phyloP scores from a whole-genome alignment of 2,888 invertebrate genomes.

The Drosophila diplacantha region DNA sequence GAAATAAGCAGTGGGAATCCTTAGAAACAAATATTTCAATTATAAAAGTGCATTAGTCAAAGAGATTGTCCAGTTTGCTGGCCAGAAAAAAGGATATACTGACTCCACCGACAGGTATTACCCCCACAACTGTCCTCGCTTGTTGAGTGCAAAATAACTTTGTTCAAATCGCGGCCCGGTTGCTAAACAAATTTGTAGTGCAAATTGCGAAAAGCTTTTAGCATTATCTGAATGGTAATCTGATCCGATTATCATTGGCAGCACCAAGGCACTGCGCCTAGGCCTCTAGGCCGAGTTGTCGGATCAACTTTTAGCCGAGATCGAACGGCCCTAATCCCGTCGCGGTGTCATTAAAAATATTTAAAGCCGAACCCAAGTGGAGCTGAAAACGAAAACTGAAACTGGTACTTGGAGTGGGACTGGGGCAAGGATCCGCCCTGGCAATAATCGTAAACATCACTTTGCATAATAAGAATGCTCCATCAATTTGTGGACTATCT shows the following conservation, averaged over 20 bases:
- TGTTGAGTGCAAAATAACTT: slow-evolving; percentile 55
- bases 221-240: slow-evolving; percentile 66
- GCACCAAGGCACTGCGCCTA: slow-evolving; percentile 35
- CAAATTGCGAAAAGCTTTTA: slow-evolving; percentile 72
- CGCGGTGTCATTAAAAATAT: slow-evolving; percentile 67
- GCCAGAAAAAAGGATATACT: not conserved
- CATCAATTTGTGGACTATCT: slow-evolving; percentile 72
- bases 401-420: slow-evolving; percentile 13
- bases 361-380: slow-evolving; percentile 52
- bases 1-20: too few relatives aligned
- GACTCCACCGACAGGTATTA: not conserved
- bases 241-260: slow-evolving; percentile 71
- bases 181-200: slow-evolving; percentile 63
- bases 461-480: slow-evolving; percentile 75
- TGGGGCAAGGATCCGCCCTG: slow-evolving; percentile 16
- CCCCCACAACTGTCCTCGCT: not conserved
- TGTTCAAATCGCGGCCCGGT: slow-evolving; percentile 22
- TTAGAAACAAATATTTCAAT: too few relatives aligned
- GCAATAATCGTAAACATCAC: slow-evolving; percentile 72
- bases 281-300: slow-evolving; percentile 30
- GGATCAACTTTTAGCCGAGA: slow-evolving; percentile 22
- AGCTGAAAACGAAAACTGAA: slow-evolving; percentile 39
- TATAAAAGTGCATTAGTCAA: too few relatives aligned
- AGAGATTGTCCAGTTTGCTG: too few relatives aligned
- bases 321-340: slow-evolving; percentile 55